Percentiles rank a stretch among this genome's conserved stretches.
Evolutionary conservation across 2,888 invertebrate genomes (phyloP).

Genomic region (Sphinx pinastri): DNA sequence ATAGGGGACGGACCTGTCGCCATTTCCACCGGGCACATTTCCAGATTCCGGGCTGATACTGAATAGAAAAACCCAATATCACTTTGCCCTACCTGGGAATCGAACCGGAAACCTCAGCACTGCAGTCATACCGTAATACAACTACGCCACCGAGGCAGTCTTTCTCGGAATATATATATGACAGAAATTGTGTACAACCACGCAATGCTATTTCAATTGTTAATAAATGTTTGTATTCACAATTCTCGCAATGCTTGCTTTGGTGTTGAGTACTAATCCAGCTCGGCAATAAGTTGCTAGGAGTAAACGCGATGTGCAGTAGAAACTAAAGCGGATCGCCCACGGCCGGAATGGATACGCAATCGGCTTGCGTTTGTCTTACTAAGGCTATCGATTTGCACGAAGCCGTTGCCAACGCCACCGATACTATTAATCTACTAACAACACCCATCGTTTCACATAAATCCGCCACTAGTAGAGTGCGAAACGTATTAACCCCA

Average conservation of each 20-base stretch:
- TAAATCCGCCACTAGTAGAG: slow-evolving; percentile 30
- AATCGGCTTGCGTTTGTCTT: slow-evolving; percentile 46
- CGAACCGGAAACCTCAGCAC: too few species aligned
- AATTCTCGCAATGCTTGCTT: slow-evolving; percentile 27
- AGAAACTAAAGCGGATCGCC: slow-evolving; percentile 45
- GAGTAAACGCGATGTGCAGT: slow-evolving; percentile 45
- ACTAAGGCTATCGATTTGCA: slow-evolving; percentile 58
- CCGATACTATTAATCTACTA: slow-evolving; percentile 46
- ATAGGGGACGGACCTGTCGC: too few species aligned
- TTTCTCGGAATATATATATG: not conserved
- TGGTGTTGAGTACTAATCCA: slow-evolving; percentile 31
- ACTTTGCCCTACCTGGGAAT: too few species aligned
- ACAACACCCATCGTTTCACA: slow-evolving; percentile 39
- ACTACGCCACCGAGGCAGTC: too few species aligned
- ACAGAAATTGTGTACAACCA: not conserved
- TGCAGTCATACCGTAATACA: too few species aligned
- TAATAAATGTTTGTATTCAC: not conserved
- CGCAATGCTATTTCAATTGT: slow-evolving; percentile 2
- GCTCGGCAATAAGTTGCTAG: slow-evolving; percentile 38
- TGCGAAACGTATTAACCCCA: not conserved
- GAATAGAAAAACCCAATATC: too few species aligned
- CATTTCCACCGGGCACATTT: too few species aligned
- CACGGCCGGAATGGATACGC: slow-evolving; percentile 32
- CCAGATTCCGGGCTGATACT: too few species aligned
- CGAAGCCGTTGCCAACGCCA: slow-evolving; percentile 36